Base-by-base conservation (phyloP, 2,797 vertebrate genomes). In the Steatocranus sp. region DNA sequence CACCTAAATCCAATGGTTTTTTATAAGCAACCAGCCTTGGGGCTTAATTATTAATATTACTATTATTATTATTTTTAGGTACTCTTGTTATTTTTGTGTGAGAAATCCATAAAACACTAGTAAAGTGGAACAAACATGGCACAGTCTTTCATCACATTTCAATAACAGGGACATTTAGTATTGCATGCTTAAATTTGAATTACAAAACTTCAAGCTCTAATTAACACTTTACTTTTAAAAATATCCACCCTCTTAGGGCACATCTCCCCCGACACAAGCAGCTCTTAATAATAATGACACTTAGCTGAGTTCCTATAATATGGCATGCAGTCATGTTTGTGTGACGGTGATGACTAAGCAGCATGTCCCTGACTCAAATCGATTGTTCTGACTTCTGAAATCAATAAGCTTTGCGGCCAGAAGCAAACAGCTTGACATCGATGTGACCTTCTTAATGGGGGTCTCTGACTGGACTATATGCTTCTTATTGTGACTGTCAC, bases 361-460 rank as follows among this genome's bases (percentile, higher is more conserved):
- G 30, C 50, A 53, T 43, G 11, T 6, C 49, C 20, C 25, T 15
- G 53, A 75, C 81, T 79, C 4, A 3, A 88, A 86, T 83, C 25
- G 80, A 87, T 89, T 91, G 83, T 53, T 73, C 51, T 56, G 50
- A 78, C 79, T n/a, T 11, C 25, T 63, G 56, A 80, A 78, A 86
- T 93, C 85, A 75, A 91, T 89, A 85, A 50, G 36, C 76, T 78
- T 79, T 32, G 30, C 56, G 83, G 90, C 81, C 73, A 84, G 77
- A 49, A 50, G 81, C 11, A 48, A 73, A 75, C 84, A 23, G 74
- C 63, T 51, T 87, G 82, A 92, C 92, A 89, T 87, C 79, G 41
- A 77, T n/a, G 25, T 75, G 84, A 92, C 93, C 89, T 84, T 83
- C 81, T 63, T 81, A 90, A 88, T 86, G 80, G 68, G 81, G 78